Base-by-base conservation (phyloP, 2,888 invertebrate genomes). In the Zeuzera pyrina region DNA sequence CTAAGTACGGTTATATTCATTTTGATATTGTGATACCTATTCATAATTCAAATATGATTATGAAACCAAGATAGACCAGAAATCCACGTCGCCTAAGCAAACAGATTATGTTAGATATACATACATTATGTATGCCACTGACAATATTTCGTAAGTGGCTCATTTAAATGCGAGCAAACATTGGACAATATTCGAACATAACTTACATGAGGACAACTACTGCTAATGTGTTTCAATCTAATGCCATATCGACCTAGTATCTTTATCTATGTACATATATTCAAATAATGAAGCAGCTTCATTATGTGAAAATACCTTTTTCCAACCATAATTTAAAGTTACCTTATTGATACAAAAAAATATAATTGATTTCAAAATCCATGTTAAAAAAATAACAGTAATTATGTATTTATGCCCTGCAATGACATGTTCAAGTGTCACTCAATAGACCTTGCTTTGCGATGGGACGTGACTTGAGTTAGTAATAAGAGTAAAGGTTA, bases 381-480 rank as follows among this genome's bases (percentile, higher is more conserved):
- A n/a, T n/a, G n/a, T n/a, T n/a, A 42, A 44, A 47, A 52, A 49
- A 47, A 42, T 45, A 60, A 61, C 66, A 57, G 66, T 71, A 60
- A 64, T 65, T 57, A n/a, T n/a, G n/a, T n/a, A 47, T 55, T 64
- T 59, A 60, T 53, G 48, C 55, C 51, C 40, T 47, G 57, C 54
- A 56, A 66, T 67, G 67, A 70, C 64, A 64, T 51, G 58, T 56
- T 53, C 55, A 67, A 55, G 19, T 69, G 69, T 66, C 57, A 56
- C 44, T 54, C 57, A 53, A 60, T 58, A 68, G 68, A 65, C 65
- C 66, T 68, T 61, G 73, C 67, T 59, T 65, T 50, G 60, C 57
- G 49, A 45, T 36, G 42, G 48, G 48, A 76, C 79, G 78, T 76
- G 78, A 76, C 65, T 57, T 39, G 74, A 42, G 38, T 72, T 44